Conservation (phyloP, 2,888 invertebrate species). For the Himalopsyche anomala region DNA sequence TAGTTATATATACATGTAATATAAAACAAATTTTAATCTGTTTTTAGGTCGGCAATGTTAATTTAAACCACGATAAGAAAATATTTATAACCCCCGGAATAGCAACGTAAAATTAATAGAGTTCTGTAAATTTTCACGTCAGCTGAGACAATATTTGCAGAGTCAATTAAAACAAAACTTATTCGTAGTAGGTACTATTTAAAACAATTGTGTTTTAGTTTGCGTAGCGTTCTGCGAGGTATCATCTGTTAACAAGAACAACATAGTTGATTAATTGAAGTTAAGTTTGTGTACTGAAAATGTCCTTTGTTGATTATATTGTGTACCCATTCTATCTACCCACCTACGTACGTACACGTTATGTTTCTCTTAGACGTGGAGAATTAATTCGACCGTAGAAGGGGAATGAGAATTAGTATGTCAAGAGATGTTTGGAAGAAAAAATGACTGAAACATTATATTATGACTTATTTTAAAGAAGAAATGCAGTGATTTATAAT, state of each 20-base stretch:
- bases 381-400: too few relatives aligned
- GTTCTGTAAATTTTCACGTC: background rate
- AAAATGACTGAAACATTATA: too few relatives aligned
- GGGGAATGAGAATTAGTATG: too few relatives aligned
- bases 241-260: conserved; percentile 26
- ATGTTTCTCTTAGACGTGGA: background rate
- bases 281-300: conserved; percentile 18
- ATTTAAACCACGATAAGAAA: too few relatives aligned
- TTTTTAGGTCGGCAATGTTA: too few relatives aligned
- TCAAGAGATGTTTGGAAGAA: too few relatives aligned
- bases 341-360: background rate
- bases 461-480: too few relatives aligned
- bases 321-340: background rate
- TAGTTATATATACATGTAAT: too few relatives aligned
- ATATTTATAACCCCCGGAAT: too few relatives aligned
- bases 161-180: conserved; percentile 20
- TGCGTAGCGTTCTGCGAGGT: background rate
- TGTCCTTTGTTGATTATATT: conserved; percentile 34
- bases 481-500: too few relatives aligned
- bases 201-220: conserved; percentile 19
- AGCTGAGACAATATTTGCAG: background rate
- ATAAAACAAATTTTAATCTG: too few relatives aligned
- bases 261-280: conserved; percentile 34
- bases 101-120: background rate
- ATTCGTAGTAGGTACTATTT: background rate